Percentiles rank a stretch among this genome's conserved stretches.
Conservation (phyloP, 2,888 invertebrate species). For the Lithodes maja region DNA sequence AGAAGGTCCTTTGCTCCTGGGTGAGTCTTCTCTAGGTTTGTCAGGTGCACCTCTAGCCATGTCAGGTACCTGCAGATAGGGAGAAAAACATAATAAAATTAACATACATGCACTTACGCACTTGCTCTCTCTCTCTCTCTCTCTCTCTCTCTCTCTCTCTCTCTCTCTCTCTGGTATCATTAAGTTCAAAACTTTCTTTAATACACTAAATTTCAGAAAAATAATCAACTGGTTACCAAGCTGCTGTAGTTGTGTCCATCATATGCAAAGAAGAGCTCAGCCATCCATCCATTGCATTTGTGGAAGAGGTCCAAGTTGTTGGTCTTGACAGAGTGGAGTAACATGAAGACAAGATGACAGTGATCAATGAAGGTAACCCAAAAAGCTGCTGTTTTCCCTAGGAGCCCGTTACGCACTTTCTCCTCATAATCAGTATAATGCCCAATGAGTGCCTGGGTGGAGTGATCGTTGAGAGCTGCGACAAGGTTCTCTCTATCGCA, state of each 20-base stretch:
- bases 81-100: too few relatives aligned
- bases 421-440: not conserved
- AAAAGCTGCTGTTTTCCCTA: slow-evolving; percentile 18
- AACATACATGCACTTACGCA: too few relatives aligned
- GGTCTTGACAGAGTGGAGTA: slow-evolving; percentile 7
- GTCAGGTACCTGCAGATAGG: not conserved
- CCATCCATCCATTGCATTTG: slow-evolving; percentile 9
- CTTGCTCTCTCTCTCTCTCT: too few relatives aligned
- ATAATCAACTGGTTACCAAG: too few relatives aligned
- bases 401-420: not conserved
- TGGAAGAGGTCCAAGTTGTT: slow-evolving; percentile 6
- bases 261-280: slow-evolving; percentile 26
- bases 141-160: too few relatives aligned
- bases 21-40: slow-evolving; percentile 1
- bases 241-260: slow-evolving; percentile 17
- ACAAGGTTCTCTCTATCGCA: slow-evolving; percentile 2
- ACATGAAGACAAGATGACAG: not conserved
- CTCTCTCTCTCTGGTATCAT: too few relatives aligned
- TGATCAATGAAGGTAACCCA: slow-evolving; percentile 12
- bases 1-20: slow-evolving; percentile 11
- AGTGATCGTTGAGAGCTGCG: not conserved
- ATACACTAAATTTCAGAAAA: too few relatives aligned
- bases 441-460: not conserved
- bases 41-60: not conserved
- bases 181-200: too few relatives aligned